Percentiles rank a stretch among this genome's conserved stretches.
Conservation (phyloP, 2,797 vertebrate species). For the Acanthopagrus latus region DNA sequence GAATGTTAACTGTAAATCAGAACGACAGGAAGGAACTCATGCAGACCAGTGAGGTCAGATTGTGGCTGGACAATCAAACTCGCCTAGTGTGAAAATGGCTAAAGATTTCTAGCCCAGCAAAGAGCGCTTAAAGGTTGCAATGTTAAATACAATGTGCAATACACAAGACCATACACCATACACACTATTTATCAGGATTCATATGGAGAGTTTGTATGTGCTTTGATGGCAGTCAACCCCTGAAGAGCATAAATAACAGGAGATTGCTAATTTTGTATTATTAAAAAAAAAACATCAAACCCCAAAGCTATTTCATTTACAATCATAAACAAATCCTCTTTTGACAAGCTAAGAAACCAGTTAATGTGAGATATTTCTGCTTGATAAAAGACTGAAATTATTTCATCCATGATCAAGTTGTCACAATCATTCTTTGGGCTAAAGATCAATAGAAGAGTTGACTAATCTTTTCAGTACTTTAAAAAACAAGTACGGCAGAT, state of each 20-base stretch:
- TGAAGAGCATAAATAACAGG: no score
- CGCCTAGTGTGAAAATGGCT: not conserved
- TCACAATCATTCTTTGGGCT: not conserved
- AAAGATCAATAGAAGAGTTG: no score
- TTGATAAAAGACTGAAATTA: not conserved
- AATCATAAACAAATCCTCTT: not conserved
- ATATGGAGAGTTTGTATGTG: not conserved
- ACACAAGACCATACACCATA: not conserved
- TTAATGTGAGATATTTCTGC: not conserved
- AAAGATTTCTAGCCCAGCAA: not conserved
- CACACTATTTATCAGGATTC: not conserved
- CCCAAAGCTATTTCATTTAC: not conserved
- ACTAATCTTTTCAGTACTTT: not conserved
- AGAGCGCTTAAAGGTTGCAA: not conserved
- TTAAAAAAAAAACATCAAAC: not conserved
- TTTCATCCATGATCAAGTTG: not conserved
- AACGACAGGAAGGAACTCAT: conserved; percentile 25
- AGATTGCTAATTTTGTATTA: no score
- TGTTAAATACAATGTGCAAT: not conserved
- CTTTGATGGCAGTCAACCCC: not conserved
- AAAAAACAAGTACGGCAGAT: not conserved
- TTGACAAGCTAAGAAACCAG: not conserved
- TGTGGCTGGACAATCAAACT: conserved; percentile 7
- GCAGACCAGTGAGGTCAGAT: conserved; percentile 2
- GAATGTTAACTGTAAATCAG: not conserved